Conservation (phyloP, 2,113 vertebrate genomes). For the Entomyzon cyanotis region DNA sequence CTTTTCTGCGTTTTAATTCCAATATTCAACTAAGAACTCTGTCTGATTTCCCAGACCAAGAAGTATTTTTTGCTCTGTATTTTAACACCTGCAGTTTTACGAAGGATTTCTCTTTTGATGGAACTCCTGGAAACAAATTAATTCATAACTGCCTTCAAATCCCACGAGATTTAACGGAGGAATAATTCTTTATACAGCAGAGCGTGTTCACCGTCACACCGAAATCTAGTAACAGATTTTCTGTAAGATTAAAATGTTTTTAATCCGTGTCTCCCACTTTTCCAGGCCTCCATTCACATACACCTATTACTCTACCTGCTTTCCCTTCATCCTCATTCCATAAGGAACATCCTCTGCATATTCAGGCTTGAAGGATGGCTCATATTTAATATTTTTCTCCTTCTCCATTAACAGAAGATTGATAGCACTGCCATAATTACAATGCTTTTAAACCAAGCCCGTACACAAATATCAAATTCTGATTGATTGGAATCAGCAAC, state of each 20-base stretch:
- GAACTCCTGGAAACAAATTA: constrained; percentile 28
- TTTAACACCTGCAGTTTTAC: constrained; percentile 2
- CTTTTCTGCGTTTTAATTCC: neutral
- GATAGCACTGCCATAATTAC: neutral
- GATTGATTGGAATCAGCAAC: neutral
- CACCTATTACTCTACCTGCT: neutral
- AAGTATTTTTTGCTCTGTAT: neutral
- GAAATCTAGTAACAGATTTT: neutral
- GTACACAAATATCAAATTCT: neutral
- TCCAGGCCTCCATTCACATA: neutral
- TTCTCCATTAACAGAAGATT: neutral
- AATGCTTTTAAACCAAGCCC: neutral
- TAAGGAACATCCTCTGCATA: neutral
- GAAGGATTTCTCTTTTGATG: neutral
- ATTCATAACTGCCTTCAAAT: neutral
- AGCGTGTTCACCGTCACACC: neutral
- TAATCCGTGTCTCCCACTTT: neutral
- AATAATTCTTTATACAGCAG: neutral
- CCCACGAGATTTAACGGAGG: neutral
- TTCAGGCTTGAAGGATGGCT: neutral
- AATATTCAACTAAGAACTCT: neutral
- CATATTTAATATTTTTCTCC: neutral
- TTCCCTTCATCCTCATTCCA: neutral
- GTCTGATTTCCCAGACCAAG: neutral
- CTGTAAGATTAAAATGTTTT: neutral